Evolutionary conservation across 2,113 vertebrate species (phyloP), one percentile per base, ranked within the genome.

Genomic region (Mormyrus lacerda): DNA sequence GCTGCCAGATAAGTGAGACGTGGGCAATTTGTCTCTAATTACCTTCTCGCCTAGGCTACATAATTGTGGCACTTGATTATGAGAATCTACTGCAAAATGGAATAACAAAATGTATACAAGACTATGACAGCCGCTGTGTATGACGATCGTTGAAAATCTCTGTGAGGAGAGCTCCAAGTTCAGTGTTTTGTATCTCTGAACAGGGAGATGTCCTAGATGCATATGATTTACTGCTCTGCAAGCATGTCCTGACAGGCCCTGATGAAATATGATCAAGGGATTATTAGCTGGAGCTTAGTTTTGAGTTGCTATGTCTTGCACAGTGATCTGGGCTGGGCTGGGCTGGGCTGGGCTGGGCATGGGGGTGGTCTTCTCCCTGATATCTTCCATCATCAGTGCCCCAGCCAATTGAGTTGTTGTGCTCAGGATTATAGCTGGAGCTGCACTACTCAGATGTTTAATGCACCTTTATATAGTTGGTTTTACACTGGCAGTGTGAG

Each of bases 261-360:
- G 84, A 91, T 91, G 88, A 91, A 90, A 93, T 89, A 91, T 88
- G 91, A 91, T 90, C 89, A 89, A 90, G 90, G 90, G 88, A 88
- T 88, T 35, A 53, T 91, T 88, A 90, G 89, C 21, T 86, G 73
- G 47, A 48, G 87, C 73, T 51, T 45, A 8, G 85, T 48, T 82
- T 86, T 35, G 21, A 45, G 48, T 24, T 53, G 44, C 82, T 15
- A 21, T 85, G 45, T 27, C 47, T 48, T 85, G 21, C 19, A 45
- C 35, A 21, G 27, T 8, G 47, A 50, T 31, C 4, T 84, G 24
- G 53, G 21, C 15, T 45, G n/a, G n/a, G n/a, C 19, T 55, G 61
- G n/a, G 88, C 8, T 45, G 69, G 45, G 65, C 27, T 19, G 65
- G 13, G 47, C 31, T 35, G 35, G 73, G 27, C 65, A 11, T 13